These are phyloP conservation scores for Pyrrhia umbra DNA, from an alignment of 2,888 invertebrate genomes.

Conservation along the genomic window DNA sequence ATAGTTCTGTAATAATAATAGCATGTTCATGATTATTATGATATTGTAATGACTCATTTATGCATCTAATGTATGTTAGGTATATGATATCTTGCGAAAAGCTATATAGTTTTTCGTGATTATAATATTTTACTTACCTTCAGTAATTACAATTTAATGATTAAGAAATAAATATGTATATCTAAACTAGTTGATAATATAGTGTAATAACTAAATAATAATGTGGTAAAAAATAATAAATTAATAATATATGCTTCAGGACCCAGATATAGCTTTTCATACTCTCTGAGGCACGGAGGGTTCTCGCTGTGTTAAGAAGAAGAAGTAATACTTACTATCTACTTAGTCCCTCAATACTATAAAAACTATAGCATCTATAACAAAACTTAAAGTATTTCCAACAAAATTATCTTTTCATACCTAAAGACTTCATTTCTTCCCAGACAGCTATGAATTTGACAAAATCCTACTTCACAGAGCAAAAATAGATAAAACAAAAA, in stretches of 20 bases:
- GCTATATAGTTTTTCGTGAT: constrained; percentile 12
- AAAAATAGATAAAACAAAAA: neutral
- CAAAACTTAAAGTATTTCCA: no score
- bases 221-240: no score
- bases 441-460: neutral
- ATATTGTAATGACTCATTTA: constrained; percentile 56
- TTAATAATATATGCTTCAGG: no score
- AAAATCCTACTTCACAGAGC: neutral
- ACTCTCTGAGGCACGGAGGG: no score
- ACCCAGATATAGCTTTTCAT: no score
- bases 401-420: no score
- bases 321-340: no score
- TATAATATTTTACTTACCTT: constrained; percentile 10
- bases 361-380: no score
- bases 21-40: constrained; percentile 55
- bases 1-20: constrained; percentile 62
- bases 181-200: no score
- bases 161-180: neutral
- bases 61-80: constrained; percentile 28
- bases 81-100: constrained; percentile 28
- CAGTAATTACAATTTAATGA: neutral
- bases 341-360: no score
- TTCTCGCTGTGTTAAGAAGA: no score
- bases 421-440: neutral
- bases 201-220: no score